Evolutionary conservation across 2,888 invertebrate genomes (phyloP), one percentile per base, ranked within the genome.

Genomic region (Alloscopus bannaensis): DNA sequence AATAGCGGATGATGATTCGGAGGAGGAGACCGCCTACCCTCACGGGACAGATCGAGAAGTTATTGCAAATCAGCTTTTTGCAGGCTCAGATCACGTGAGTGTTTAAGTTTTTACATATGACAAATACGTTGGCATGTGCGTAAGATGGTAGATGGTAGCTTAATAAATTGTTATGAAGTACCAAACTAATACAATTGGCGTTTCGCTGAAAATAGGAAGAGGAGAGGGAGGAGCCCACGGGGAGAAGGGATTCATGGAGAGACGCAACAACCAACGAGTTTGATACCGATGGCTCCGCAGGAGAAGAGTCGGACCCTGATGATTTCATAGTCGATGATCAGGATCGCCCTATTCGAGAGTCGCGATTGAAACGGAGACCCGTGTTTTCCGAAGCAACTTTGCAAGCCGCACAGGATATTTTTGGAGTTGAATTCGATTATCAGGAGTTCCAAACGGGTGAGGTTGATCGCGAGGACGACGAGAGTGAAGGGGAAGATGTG

Each of bases 301-400:
- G 93, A 80, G 94, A 95, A 81, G 92, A 93, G 85, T 95, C 94
- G 0, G 95, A 96, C 87, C 94, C 95, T 3, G 97, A 97, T 90
- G 97, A 97, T 88, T 99, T 99, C 88, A 99, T 99, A 87, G 99
- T 99, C 0, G 97, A 97, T 87, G 98, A 97, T 87, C 95, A 98
- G 87, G 97, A 95, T 0, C 91, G 94, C 85, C 96, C 96, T 0
- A 94, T 96, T 75, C 92, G 93, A 8, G 94, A 94, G 83, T 93
- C 93, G 83, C 93, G 93, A 87, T 94, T 93, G 88, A 94, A 93
- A 87, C 91, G 93, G 20, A 94, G 93, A 86, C 94, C 93, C 18
- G 93, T 95, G 84, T 96, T 95, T 87, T 93, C 93, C 60, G 96
- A 96, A 89, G 94, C 95, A 93, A 95, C 95, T 0, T 89, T 98